phyloP scores from a whole-genome alignment of 2,797 vertebrate genomes.

The Mico argentatus region DNA sequence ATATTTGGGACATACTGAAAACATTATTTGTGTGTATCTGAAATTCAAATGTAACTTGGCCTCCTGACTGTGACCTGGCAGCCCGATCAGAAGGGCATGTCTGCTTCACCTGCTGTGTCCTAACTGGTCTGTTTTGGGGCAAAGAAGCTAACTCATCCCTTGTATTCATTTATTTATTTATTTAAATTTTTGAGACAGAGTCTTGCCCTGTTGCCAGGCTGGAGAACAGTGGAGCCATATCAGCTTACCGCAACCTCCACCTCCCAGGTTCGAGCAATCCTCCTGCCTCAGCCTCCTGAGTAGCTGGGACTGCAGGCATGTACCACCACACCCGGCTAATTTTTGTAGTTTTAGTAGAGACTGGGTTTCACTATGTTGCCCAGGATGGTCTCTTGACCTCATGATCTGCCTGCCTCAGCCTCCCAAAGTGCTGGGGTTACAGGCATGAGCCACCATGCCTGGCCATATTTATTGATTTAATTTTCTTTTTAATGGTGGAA shows the following conservation, averaged over 20 bases:
- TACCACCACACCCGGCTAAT: background rate
- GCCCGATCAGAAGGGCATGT: fast-evolving
- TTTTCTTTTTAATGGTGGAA: background rate
- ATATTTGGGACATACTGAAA: background rate
- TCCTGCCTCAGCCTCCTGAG: background rate
- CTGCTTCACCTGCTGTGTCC: fast-evolving
- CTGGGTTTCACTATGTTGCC: background rate
- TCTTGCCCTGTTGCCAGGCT: background rate
- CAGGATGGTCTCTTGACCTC: background rate
- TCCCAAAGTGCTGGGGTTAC: background rate
- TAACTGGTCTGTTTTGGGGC: fast-evolving
- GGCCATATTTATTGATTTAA: background rate
- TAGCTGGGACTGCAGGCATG: background rate
- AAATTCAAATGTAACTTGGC: background rate
- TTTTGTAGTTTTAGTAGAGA: background rate
- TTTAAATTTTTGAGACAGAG: background rate
- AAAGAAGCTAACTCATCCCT: background rate
- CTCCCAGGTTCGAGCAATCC: background rate
- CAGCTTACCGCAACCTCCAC: background rate
- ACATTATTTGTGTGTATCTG: background rate
- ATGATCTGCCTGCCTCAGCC: background rate
- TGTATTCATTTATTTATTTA: background rate
- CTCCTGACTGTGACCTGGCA: background rate
- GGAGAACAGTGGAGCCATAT: background rate
- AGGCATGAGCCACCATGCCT: background rate